phyloP scores from a whole-genome alignment of 2,888 invertebrate species.

The Standfussiana lucernea region DNA sequence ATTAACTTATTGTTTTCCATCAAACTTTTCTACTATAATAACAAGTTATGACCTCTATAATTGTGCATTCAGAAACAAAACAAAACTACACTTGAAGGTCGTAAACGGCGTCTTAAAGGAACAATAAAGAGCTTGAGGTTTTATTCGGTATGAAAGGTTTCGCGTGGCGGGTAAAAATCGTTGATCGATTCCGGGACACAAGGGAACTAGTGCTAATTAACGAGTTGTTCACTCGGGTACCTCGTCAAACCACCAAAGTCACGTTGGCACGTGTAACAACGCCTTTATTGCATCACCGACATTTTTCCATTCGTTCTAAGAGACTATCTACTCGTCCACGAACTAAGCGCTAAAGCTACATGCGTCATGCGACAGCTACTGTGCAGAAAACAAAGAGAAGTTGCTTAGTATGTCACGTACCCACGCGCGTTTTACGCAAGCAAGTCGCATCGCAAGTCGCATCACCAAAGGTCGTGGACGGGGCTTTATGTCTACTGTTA shows the following conservation, averaged over 20 bases:
- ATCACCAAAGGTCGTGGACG: too few species aligned
- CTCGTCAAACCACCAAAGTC: slow-evolving; percentile 21
- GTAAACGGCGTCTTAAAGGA: slow-evolving; percentile 38
- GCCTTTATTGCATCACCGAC: not conserved
- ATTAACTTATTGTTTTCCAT: slow-evolving; percentile 41
- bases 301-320: slow-evolving; percentile 21
- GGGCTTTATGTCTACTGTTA: not conserved
- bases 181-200: not conserved
- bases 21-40: slow-evolving; percentile 31
- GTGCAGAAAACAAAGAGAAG: not conserved
- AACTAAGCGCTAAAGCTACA: not conserved
- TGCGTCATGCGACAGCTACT: not conserved
- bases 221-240: slow-evolving; percentile 4
- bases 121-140: slow-evolving; percentile 36
- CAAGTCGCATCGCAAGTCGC: not conserved
- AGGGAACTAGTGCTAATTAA: slow-evolving; percentile 20
- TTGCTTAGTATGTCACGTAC: not conserved
- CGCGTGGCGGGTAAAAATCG: slow-evolving; percentile 21
- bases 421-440: not conserved
- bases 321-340: not conserved
- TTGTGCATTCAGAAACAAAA: slow-evolving; percentile 25
- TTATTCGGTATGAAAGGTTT: slow-evolving; percentile 16
- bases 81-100: slow-evolving; percentile 44
- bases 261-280: slow-evolving; percentile 11
- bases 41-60: slow-evolving; percentile 33